Evolutionary conservation across 1,140 invertebrate species (phyloP), one percentile per base, ranked within the genome.

Genomic region (Amyelois transitella): DNA sequence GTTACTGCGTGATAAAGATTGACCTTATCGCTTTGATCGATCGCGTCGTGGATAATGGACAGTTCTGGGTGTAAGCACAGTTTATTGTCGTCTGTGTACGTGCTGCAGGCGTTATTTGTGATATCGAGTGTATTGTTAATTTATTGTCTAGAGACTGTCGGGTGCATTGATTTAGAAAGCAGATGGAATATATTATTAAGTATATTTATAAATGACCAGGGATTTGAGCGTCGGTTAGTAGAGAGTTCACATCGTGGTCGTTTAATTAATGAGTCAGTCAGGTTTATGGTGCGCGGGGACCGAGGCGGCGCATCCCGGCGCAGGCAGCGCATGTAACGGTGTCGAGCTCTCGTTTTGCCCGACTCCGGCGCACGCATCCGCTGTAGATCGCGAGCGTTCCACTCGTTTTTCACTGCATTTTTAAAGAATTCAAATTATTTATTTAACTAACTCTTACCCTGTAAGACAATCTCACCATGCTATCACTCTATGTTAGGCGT

Each of bases 1-100:
- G 58, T 76, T 89, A 60, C 69, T 89, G 43, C 83, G 86, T 67
- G 85, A 88, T 72, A 88, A 89, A 79, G 88, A 89, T 68, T 88
- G 87, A 82, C 67, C 62, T 50, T 68, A 58, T 54, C 17, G 56
- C 51, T 64, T 38, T 24, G 54, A 25, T 60, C 68, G 59, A 63
- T 68, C 58, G 64, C 57, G 62, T 59, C 58, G 66, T 75, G 72
- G 66, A 70, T 58, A 74, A 69, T 71, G 77, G 71, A 85, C 80
- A 72, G 66, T 62, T 71, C 57, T 44, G 62, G 70, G 66, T 51
- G 54, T 58, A 55, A 52, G 64, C 21, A 45, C 17, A 8, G 44
- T 68, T 73, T 66, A 66, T 64, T 73, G 59, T 43, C 58, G 56
- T 60, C 65, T 64, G 50, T 62, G 52, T 62, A 55, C 55, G 66